Conservation (phyloP, 2,888 invertebrate genomes). For the Eretmocerus hayati region DNA sequence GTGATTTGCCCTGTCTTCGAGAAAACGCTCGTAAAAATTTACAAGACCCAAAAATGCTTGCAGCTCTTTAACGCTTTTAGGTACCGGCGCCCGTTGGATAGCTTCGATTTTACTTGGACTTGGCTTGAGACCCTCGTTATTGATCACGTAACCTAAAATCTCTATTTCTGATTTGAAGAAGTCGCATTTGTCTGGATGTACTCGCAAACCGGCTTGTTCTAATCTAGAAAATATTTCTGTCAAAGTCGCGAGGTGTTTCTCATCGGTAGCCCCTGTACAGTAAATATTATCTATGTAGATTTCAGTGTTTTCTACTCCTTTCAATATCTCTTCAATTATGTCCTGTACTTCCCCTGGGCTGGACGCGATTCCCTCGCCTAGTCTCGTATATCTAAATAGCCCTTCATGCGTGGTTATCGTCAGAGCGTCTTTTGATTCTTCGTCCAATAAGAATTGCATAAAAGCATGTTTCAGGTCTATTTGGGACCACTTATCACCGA, state of each 20-base stretch:
- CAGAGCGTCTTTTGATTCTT: conserved; percentile 30
- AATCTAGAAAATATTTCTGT: conserved; percentile 27
- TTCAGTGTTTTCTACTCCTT: conserved; percentile 29
- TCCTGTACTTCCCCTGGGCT: conserved; percentile 38
- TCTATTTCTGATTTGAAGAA: conserved; percentile 30
- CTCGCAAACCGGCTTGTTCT: conserved; percentile 26
- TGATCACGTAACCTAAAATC: conserved; percentile 16
- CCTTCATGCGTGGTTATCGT: conserved; percentile 39
- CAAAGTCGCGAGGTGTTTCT: conserved; percentile 27
- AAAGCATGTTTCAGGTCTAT: conserved; percentile 32
- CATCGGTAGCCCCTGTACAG: conserved; percentile 28
- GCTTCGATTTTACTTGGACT: conserved; percentile 14
- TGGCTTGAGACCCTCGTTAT: conserved; percentile 8
- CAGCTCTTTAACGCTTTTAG: conserved; percentile 8
- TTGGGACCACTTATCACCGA: conserved; percentile 29
- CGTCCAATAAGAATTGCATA: conserved; percentile 35
- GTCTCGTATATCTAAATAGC: conserved; percentile 31
- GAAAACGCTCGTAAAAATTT: conserved; percentile 36
- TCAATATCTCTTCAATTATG: conserved; percentile 29
- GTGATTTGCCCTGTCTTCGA: conserved; percentile 30
- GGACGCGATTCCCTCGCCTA: conserved; percentile 35
- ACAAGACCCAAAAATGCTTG: conserved; percentile 31
- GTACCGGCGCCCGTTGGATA: conserved; percentile 9
- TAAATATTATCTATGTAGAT: conserved; percentile 32
- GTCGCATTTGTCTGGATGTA: conserved; percentile 31